Conservation (phyloP, 2,113 vertebrate species). For the Serilophus lunatus region DNA sequence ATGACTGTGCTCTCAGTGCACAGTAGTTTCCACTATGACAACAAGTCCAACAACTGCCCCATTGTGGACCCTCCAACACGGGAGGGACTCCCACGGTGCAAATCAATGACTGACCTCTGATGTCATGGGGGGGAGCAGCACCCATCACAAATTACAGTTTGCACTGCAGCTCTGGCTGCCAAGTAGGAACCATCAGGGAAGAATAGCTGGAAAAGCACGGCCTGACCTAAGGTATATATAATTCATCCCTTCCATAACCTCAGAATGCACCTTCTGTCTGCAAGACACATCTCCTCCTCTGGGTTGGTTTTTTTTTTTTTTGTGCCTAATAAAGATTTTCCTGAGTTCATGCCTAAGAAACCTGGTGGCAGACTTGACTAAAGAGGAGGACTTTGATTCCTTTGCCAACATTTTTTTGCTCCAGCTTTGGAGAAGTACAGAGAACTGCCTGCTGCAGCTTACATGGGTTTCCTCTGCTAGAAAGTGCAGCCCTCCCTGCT, state of each 20-base stretch:
- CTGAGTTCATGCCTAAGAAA: conserved; percentile 2
- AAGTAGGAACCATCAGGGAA: background rate
- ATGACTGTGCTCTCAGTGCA: conserved; percentile 5
- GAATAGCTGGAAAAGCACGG: background rate
- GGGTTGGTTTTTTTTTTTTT: background rate
- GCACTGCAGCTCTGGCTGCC: conserved; percentile 15
- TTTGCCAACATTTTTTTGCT: background rate
- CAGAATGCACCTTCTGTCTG: conserved; percentile 20
- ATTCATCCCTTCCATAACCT: background rate
- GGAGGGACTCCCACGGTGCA: conserved; percentile 43
- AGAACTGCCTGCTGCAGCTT: background rate
- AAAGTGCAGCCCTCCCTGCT: background rate
- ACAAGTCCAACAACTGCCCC: conserved; percentile 50
- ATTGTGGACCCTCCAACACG: background rate
- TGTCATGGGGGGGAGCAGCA: conserved; percentile 25
- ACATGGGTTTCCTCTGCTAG: background rate
- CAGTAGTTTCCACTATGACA: conserved; percentile 39
- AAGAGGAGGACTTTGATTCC: background rate
- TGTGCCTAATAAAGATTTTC: conserved; percentile 9
- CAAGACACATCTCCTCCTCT: conserved; percentile 2
- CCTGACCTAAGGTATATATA: background rate
- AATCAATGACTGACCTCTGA: conserved; percentile 46
- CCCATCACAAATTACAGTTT: conserved; percentile 35
- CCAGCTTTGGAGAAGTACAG: background rate
- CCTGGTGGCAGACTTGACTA: background rate